A percentile compares a stretch with the other conserved stretches of the same genome.
Evolutionary conservation across 2,797 vertebrate genomes (phyloP).

Genomic region (Phoeniculus purpureus): DNA sequence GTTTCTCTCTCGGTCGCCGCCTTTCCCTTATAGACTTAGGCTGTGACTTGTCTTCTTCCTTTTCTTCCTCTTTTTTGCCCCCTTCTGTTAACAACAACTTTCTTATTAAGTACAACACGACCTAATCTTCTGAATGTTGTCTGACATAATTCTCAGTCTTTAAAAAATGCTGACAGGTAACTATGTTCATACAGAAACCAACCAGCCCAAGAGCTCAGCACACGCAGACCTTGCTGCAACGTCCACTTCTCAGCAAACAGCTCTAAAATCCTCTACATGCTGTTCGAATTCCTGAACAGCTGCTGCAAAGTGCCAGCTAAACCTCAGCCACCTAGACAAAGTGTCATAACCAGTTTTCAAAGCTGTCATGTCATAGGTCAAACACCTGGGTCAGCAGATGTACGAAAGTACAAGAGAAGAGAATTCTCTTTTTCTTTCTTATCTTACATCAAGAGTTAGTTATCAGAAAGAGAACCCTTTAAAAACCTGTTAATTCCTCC

Average conservation of each 20-base stretch:
- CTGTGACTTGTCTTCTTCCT: conserved; percentile 96
- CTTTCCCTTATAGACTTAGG: conserved; percentile 95
- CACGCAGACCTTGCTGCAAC: background rate
- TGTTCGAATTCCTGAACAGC: background rate
- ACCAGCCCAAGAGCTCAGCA: background rate
- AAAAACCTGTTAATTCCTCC: background rate
- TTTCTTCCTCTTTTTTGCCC: conserved; percentile 93
- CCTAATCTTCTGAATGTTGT: background rate
- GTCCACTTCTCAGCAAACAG: background rate
- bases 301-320: background rate
- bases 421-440: conserved; percentile 6
- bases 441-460: background rate
- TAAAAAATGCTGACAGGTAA: background rate
- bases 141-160: background rate
- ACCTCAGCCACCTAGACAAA: background rate
- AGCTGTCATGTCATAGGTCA: background rate
- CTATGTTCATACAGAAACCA: background rate
- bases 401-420: background rate
- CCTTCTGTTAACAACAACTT: conserved; percentile 80
- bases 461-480: background rate
- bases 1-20: conserved; percentile 94
- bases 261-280: background rate
- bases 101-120: conserved; percentile 25
- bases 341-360: background rate
- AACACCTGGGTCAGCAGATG: background rate